Percentiles rank a stretch among this genome's conserved stretches.
These are phyloP conservation scores for Tiliacea aurago DNA, from an alignment of 2,888 invertebrate species.

Conservation along the genomic window DNA sequence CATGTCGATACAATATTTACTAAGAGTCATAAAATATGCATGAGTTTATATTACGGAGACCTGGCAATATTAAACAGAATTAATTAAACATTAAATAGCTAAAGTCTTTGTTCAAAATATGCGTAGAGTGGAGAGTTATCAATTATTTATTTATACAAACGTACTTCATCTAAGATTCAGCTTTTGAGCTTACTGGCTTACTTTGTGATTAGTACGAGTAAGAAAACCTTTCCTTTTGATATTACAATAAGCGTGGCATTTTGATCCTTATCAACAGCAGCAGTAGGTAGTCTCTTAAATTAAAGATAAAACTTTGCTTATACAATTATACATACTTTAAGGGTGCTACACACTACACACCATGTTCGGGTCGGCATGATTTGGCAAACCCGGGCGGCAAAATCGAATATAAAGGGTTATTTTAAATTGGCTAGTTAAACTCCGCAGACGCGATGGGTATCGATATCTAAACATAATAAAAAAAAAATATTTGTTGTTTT, in stretches of 20 bases:
- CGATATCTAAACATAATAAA: too few species aligned
- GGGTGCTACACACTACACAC: too few species aligned
- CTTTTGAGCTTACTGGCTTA: not conserved
- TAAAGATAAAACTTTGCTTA: not conserved
- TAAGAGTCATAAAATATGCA: conserved; percentile 27
- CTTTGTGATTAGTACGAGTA: not conserved
- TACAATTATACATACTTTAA: not conserved
- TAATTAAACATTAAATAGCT: conserved; percentile 23
- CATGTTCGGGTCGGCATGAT: too few species aligned
- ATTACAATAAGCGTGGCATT: not conserved
- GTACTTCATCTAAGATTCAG: not conserved
- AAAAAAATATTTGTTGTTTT: too few species aligned
- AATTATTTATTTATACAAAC: conserved; percentile 29
- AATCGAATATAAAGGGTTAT: too few species aligned
- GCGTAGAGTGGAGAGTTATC: not conserved
- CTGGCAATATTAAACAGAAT: conserved; percentile 2
- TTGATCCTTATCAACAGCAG: not conserved
- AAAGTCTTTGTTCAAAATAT: conserved; percentile 13
- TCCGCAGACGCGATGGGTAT: too few species aligned
- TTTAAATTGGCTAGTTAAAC: too few species aligned
- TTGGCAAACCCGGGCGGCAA: too few species aligned
- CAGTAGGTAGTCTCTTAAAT: too few species aligned
- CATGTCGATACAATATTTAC: conserved; percentile 23
- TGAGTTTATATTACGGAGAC: not conserved
- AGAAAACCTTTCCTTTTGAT: not conserved